Percentiles rank a stretch among this genome's conserved stretches.
Evolutionary conservation across 2,888 invertebrate genomes (phyloP).

Genomic region (Idaea biselata): DNA sequence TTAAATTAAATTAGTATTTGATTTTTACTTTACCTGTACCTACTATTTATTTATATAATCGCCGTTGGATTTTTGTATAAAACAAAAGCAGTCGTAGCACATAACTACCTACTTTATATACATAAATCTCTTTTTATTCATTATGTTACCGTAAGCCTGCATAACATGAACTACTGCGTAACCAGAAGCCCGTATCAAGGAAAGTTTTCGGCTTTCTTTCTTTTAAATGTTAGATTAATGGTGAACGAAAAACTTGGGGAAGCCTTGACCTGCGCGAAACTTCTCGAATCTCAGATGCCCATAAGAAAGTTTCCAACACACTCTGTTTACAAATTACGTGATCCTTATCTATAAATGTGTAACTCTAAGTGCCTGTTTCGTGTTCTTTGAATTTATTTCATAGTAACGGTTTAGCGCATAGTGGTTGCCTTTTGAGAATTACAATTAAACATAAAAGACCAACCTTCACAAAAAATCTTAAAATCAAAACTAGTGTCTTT

Average conservation of each 20-base stretch:
- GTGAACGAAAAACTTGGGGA: background rate
- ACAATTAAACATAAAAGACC: too few species aligned
- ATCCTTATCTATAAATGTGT: background rate
- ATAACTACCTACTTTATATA: background rate
- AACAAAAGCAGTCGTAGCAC: too few species aligned
- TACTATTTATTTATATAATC: too few species aligned
- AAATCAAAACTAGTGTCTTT: too few species aligned
- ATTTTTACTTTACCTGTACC: too few species aligned
- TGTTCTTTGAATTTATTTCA: background rate
- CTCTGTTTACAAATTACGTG: constrained; percentile 1
- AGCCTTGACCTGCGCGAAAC: background rate
- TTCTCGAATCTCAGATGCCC: background rate
- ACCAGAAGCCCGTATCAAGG: background rate
- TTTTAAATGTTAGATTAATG: constrained; percentile 1
- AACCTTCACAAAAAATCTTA: too few species aligned
- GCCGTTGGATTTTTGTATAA: too few species aligned
- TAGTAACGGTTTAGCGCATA: background rate
- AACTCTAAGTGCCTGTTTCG: constrained; percentile 1
- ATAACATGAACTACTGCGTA: background rate
- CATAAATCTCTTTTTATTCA: background rate
- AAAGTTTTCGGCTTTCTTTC: background rate
- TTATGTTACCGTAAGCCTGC: background rate
- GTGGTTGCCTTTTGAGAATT: background rate
- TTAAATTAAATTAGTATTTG: too few species aligned
- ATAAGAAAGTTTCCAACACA: background rate